Base-by-base conservation (phyloP, 2,797 vertebrate species). In the Pipistrellus pipistrellus region DNA sequence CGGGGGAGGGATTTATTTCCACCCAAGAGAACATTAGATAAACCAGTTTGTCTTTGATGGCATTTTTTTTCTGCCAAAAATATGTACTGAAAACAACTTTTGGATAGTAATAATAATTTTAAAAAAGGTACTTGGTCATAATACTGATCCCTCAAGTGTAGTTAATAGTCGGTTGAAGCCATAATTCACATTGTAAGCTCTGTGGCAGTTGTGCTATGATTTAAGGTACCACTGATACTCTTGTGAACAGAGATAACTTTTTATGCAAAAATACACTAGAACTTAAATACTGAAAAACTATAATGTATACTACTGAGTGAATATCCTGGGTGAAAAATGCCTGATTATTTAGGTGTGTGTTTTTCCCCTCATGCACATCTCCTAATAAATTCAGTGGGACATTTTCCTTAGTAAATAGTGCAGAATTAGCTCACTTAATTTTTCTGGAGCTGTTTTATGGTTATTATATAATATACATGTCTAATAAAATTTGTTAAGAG, bases 381-480 rank as follows among this genome's bases (percentile, higher is more conserved):
- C 53, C 48, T 57, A 55, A 15, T 73, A 44, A 95, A 95, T 77
- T 84, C 46, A 30, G 44, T 6, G 32, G 72, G 57, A 88, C 62
- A 25, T 92, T 94, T 96, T 41, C 64, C 68, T 90, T 76, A 84
- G 66, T 53, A 97, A 96, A 96, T 14, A 92, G 51, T 68, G 11
- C 80, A 89, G 57, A 89, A 94, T 92, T 96, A 96, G 92, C 73
- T 85, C 92, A 80, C 55, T 95, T 97, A 93, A 91, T 95, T 96
- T 96, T 97, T 94, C 55, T 75, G 66, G 57, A 71, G 69, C 11
- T 95, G 35, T 82, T 95, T 96, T 92, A 95, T 46, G 53, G 30
- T 55, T 84, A 82, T 77, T 32, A 35, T 73, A 90, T 41, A 88
- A 95, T 93, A 95, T 53, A 81, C 62, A 86, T 32, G 51, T 8